Evolutionary conservation across 1,140 invertebrate genomes (phyloP).

Genomic region (Caenorhabditis inopinata): DNA sequence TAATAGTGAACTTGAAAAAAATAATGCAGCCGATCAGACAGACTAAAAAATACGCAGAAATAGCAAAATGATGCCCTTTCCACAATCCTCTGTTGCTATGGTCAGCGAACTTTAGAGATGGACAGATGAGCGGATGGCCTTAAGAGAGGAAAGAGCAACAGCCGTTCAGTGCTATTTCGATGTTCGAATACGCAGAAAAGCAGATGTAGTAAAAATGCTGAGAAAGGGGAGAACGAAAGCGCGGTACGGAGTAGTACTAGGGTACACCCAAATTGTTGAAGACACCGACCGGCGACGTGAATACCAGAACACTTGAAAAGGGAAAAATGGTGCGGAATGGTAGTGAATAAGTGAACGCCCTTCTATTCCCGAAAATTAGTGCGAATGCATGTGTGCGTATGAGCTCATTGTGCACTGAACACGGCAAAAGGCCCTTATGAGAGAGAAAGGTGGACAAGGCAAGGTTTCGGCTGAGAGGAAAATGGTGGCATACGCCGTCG

Average conservation of each 20-base stretch:
- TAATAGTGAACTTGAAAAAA: no score
- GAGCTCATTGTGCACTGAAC: constrained; percentile 31
- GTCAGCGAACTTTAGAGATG: background rate
- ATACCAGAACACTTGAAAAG: constrained; percentile 21
- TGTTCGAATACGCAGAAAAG: background rate
- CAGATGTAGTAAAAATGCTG: background rate
- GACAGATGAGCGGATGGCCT: background rate
- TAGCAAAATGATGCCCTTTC: background rate
- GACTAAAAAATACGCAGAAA: background rate
- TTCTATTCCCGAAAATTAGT: background rate
- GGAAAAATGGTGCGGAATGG: background rate
- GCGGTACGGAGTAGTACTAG: background rate
- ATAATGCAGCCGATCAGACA: no score
- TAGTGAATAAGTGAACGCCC: constrained; percentile 7
- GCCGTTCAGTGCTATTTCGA: background rate
- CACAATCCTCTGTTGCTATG: background rate
- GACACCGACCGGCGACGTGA: constrained; percentile 20
- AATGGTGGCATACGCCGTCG: background rate
- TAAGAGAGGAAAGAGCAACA: background rate
- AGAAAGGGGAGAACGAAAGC: background rate
- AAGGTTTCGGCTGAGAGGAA: background rate
- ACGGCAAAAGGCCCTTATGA: constrained; percentile 24
- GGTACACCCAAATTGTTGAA: constrained; percentile 16
- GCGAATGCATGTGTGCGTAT: constrained; percentile 33
- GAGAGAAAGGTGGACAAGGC: background rate